phyloP scores from a whole-genome alignment of 2,797 vertebrate genomes.

The Gobionotothen gibberifrons region DNA sequence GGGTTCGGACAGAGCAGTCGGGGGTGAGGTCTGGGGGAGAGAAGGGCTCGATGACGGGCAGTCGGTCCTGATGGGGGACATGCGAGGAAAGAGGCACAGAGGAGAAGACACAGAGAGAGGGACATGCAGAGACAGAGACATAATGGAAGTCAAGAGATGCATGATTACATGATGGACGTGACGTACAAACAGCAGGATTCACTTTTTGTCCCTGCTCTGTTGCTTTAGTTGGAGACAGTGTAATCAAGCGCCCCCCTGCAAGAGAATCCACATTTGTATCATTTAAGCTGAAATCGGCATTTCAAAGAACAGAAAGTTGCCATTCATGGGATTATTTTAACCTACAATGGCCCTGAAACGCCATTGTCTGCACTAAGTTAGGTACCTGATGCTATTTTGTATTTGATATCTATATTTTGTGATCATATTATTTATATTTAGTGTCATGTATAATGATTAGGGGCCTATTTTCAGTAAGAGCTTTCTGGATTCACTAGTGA shows the following conservation, averaged over 20 bases:
- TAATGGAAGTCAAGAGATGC: constrained; percentile 28
- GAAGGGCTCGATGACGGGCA: constrained; percentile 72
- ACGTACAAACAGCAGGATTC: not conserved
- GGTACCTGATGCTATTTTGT: too few species aligned
- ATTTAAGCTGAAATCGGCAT: too few species aligned
- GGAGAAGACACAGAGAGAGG: constrained; percentile 38
- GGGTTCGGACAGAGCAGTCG: constrained; percentile 78
- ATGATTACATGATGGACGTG: constrained; percentile 16
- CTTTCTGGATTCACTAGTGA: not conserved
- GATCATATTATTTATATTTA: too few species aligned
- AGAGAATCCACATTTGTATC: not conserved
- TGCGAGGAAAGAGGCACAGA: constrained; percentile 43
- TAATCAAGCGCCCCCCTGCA: not conserved
- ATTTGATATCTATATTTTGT: too few species aligned
- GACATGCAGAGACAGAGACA: constrained; percentile 21
- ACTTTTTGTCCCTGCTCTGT: not conserved
- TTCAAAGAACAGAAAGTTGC: too few species aligned
- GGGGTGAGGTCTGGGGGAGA: constrained; percentile 78
- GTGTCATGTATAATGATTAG: too few species aligned
- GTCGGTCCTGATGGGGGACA: constrained; percentile 72
- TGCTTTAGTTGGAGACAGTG: not conserved
- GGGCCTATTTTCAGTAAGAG: too few species aligned
- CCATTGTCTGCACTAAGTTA: too few species aligned
- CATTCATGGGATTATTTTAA: too few species aligned
- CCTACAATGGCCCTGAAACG: too few species aligned